Evolutionary conservation across 2,113 vertebrate genomes (phyloP), one percentile per base, ranked within the genome.

Genomic region (Mobula hypostoma): DNA sequence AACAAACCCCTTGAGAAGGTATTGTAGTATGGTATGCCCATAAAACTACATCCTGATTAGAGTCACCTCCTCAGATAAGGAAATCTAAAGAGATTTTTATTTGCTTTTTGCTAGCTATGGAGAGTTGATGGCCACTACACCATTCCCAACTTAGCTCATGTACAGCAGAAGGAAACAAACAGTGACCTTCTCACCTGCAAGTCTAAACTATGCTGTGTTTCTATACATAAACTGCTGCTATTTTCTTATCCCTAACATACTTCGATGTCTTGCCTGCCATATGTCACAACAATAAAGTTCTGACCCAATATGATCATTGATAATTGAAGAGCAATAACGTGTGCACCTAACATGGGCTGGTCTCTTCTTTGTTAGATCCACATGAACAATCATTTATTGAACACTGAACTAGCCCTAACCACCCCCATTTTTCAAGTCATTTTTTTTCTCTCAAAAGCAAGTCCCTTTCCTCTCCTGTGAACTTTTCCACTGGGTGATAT

Each of bases 401-500:
- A 90, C 85, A 66, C 61, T 90, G 85, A 15, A 12, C n/a, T 66
- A 90, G 61, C 21, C 72, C n/a, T 66, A 90, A 61, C 21, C 72
- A 74, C 5, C 72, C 72, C n/a, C 48, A 48, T 48, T 48, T 48
- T 48, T 48, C 48, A 48, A 48, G 48, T 32, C 7, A 66, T 1
- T 66, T 90, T 17, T n/a, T 66, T 90, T n/a, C 32, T n/a, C 72
- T 74, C 61, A 90, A 29, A 90, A 32, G 85, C 85, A 66, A 90
- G 63, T 66, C 85, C 85, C 85, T 90, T 74, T 90, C 85, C 61
- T 90, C 63, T n/a, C 61, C 32, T n/a, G 32, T 90, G 85, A 90
- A 90, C 85, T 90, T 90, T 66, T 90, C 61, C 85, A 90, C 85
- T 90, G 85, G 61, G 66, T 68, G 85, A 90, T 90, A n/a, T 90